A percentile compares a stretch with the other conserved stretches of the same genome.
Conservation (phyloP, 2,888 invertebrate species). For the Nephrocerus scutellatus region DNA sequence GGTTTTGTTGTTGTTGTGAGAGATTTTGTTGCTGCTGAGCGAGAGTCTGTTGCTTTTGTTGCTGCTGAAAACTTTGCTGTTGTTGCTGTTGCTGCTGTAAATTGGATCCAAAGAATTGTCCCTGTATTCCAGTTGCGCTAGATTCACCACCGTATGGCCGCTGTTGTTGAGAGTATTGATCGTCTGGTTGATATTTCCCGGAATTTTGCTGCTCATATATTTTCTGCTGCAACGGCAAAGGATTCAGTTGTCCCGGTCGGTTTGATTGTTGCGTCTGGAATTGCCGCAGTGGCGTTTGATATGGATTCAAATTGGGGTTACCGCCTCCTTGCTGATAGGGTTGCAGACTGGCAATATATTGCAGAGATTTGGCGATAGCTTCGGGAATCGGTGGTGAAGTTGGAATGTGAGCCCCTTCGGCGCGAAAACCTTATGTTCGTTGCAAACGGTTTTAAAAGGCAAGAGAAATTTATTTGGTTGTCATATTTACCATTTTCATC, state of each 20-base stretch:
- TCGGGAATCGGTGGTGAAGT: slow-evolving; percentile 42
- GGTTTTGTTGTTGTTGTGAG: background rate
- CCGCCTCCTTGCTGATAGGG: slow-evolving; percentile 31
- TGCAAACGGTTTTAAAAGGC: background rate
- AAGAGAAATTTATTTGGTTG: background rate
- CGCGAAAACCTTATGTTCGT: slow-evolving; percentile 39
- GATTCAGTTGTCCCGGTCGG: slow-evolving; percentile 37
- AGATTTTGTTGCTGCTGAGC: slow-evolving; percentile 27
- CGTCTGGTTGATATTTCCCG: slow-evolving; percentile 42
- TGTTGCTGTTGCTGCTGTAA: slow-evolving; percentile 19
- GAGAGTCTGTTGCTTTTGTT: slow-evolving; percentile 26
- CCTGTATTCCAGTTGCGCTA: no score
- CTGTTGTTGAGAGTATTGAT: slow-evolving; percentile 31
- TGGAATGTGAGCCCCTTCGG: slow-evolving; percentile 46
- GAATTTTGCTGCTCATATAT: slow-evolving; percentile 30
- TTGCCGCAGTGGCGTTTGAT: slow-evolving; percentile 41
- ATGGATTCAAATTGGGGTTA: slow-evolving; percentile 44
- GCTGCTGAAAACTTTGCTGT: slow-evolving; percentile 23
- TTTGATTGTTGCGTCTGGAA: slow-evolving; percentile 30
- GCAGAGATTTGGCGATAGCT: slow-evolving; percentile 38
- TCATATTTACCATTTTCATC: slow-evolving; percentile 61
- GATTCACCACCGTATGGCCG: slow-evolving; percentile 18
- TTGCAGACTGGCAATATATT: slow-evolving; percentile 37
- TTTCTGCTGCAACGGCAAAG: slow-evolving; percentile 35
- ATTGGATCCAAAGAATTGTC: no score